Conservation (phyloP, 2,113 vertebrate species). For the Seriola quinqueradiata region DNA sequence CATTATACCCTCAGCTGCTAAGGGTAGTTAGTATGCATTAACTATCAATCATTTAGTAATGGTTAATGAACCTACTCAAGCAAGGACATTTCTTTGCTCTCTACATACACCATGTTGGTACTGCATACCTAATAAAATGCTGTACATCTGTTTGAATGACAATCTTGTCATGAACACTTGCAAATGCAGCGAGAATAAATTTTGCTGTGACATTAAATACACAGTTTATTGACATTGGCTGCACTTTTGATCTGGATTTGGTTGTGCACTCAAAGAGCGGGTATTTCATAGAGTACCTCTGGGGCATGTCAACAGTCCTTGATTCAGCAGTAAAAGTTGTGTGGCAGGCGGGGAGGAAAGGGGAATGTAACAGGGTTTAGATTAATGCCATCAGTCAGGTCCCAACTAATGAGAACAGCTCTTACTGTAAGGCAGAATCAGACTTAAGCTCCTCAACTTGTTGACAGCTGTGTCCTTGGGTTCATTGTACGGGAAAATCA, state of each 20-base stretch:
- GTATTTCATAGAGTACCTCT: slow-evolving; percentile 19
- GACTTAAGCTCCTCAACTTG: slow-evolving; percentile 65
- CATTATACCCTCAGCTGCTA: not conserved
- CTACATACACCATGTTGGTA: not conserved
- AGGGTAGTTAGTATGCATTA: not conserved
- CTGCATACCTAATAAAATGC: not conserved
- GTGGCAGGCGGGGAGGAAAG: slow-evolving; percentile 42
- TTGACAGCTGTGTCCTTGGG: slow-evolving; percentile 68
- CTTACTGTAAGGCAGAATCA: slow-evolving; percentile 64
- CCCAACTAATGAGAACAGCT: slow-evolving; percentile 66
- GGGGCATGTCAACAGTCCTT: slow-evolving; percentile 34
- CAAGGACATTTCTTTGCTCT: not conserved
- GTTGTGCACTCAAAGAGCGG: not conserved
- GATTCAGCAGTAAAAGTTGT: slow-evolving; percentile 55
- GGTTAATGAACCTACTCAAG: not conserved
- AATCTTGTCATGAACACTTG: not conserved
- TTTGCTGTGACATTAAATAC: not conserved
- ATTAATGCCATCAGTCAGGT: slow-evolving; percentile 70
- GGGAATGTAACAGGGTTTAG: slow-evolving; percentile 61
- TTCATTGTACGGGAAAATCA: slow-evolving; percentile 31
- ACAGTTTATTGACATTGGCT: not conserved
- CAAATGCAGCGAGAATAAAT: not conserved
- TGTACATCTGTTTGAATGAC: not conserved
- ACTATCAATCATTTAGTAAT: not conserved
- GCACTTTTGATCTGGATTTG: not conserved